A percentile compares a stretch with the other conserved stretches of the same genome.
These are phyloP conservation scores for Poeciliopsis prolifica DNA, from an alignment of 2,113 vertebrate species.

Conservation along the genomic window DNA sequence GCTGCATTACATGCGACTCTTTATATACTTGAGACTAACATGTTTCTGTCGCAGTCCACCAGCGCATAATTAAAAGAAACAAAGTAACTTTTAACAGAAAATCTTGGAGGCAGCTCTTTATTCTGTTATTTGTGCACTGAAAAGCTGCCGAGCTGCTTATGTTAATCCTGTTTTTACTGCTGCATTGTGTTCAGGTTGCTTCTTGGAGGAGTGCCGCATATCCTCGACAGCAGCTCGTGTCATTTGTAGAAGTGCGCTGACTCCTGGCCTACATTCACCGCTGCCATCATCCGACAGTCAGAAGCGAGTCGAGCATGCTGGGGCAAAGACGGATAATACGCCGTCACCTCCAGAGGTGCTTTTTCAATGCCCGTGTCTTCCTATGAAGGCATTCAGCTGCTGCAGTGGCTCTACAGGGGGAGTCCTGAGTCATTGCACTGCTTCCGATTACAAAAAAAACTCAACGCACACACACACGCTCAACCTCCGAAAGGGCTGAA, in stretches of 20 bases:
- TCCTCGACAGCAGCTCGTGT: constrained; percentile 76
- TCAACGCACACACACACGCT: no score
- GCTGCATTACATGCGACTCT: neutral
- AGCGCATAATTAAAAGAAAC: neutral
- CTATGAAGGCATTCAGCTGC: constrained; percentile 38
- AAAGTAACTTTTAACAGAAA: constrained; percentile 13
- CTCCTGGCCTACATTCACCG: constrained; percentile 81
- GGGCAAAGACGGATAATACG: constrained; percentile 29
- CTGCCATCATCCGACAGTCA: constrained; percentile 69
- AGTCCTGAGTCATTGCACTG: constrained; percentile 43
- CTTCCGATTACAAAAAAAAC: constrained; percentile 2
- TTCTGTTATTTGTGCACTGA: constrained; percentile 15
- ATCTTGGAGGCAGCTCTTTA: neutral
- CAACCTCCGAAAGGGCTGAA: constrained; percentile 17
- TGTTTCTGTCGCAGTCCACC: neutral
- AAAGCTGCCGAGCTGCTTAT: constrained; percentile 4
- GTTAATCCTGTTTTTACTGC: constrained; percentile 26
- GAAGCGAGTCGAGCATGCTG: constrained; percentile 67
- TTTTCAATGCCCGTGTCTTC: constrained; percentile 21
- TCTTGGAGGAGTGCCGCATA: constrained; percentile 67
- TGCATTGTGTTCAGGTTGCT: constrained; percentile 45
- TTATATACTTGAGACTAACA: neutral
- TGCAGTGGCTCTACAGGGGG: constrained; percentile 15
- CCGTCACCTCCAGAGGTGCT: constrained; percentile 12
- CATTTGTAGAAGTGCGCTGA: constrained; percentile 75